phyloP scores from a whole-genome alignment of 2,113 vertebrate species.

The Amphiprion percula region DNA sequence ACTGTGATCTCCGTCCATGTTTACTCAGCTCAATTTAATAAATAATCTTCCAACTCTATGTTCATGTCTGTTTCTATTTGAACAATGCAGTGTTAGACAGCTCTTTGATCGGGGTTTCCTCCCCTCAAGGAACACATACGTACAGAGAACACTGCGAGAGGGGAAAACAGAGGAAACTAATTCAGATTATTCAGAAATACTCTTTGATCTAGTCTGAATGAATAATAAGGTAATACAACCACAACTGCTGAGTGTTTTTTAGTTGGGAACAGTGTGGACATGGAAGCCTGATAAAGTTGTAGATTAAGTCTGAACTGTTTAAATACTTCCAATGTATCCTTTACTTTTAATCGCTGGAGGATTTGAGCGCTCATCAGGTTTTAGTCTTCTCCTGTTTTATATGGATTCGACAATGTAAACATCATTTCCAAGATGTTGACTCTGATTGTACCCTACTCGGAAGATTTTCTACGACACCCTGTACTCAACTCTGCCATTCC shows the following conservation, averaged over 20 bases:
- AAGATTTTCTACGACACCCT: background rate
- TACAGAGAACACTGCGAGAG: constrained; percentile 8
- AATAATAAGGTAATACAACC: constrained; percentile 36
- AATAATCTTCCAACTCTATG: constrained; percentile 42
- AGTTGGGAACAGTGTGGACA: background rate
- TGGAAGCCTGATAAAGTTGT: constrained; percentile 2
- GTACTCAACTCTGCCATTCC: too few relatives aligned
- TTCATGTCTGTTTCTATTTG: constrained; percentile 40
- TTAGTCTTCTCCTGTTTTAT: background rate
- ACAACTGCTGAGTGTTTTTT: constrained; percentile 1
- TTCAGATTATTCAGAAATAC: constrained; percentile 53
- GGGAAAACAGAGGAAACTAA: constrained; percentile 34
- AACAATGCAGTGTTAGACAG: constrained; percentile 29
- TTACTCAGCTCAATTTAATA: constrained; percentile 42
- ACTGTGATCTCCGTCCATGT: background rate
- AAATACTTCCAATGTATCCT: background rate
- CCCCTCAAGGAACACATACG: background rate
- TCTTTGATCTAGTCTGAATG: constrained; percentile 64
- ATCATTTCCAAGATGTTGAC: background rate
- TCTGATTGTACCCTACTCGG: constrained; percentile 1
- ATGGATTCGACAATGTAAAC: background rate
- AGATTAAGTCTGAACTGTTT: background rate
- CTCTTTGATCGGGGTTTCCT: constrained; percentile 43
- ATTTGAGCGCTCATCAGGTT: constrained; percentile 1
- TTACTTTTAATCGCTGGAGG: background rate